Evolutionary conservation across 2,888 invertebrate species (phyloP).

Genomic region (Acrobasis repandana): DNA sequence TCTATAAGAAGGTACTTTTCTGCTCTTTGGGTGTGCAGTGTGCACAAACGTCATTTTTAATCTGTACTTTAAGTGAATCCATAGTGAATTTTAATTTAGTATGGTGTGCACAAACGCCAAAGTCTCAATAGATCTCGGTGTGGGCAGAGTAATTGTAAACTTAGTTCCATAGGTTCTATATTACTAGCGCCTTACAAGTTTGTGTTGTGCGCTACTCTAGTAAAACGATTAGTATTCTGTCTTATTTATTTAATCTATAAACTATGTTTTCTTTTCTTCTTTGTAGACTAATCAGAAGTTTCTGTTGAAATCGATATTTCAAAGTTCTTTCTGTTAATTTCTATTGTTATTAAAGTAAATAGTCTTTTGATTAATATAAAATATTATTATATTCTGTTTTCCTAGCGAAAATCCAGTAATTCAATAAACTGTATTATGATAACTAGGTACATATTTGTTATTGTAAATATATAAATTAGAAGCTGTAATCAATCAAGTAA

Average conservation of each 20-base stretch:
- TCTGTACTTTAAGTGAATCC: too few species aligned
- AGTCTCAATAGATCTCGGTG: too few species aligned
- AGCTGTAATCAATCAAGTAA: neutral
- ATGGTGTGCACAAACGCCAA: too few species aligned
- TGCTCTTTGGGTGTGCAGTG: too few species aligned
- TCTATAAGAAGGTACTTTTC: too few species aligned
- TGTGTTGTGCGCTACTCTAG: neutral
- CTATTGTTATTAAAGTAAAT: neutral
- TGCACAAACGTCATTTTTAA: too few species aligned
- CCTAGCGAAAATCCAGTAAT: neutral
- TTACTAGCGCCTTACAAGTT: neutral
- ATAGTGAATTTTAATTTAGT: too few species aligned
- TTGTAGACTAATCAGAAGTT: neutral
- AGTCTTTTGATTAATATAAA: neutral
- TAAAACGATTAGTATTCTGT: neutral
- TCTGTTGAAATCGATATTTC: neutral
- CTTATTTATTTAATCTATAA: slow-evolving; percentile 1
- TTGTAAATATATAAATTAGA: slow-evolving; percentile 3
- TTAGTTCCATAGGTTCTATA: too few species aligned
- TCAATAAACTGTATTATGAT: neutral
- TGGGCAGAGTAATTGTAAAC: too few species aligned
- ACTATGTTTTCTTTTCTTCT: neutral
- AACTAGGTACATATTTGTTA: slow-evolving; percentile 7
- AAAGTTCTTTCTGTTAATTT: neutral
- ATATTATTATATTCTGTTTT: neutral